Evolutionary conservation across 2,113 vertebrate species (phyloP).

Genomic region (human (Homo sapiens)): DNA sequence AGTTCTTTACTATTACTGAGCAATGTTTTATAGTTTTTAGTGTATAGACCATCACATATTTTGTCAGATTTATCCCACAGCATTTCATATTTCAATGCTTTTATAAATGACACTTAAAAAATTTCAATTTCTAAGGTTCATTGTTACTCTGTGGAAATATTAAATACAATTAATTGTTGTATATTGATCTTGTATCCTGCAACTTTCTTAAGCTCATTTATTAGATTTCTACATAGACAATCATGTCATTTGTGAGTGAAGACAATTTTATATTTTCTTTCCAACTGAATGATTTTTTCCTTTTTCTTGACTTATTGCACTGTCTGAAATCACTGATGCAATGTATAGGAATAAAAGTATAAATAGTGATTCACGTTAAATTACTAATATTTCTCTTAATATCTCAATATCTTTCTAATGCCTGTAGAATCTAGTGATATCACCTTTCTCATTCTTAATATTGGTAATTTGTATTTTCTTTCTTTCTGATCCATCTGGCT

Average conservation of each 20-base stretch:
- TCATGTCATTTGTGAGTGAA: neutral
- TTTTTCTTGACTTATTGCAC: neutral
- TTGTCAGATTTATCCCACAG: neutral
- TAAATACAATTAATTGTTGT: neutral
- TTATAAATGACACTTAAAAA: neutral
- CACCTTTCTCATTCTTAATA: neutral
- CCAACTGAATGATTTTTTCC: neutral
- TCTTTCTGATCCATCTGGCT: neutral
- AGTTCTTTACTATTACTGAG: constrained; percentile 8
- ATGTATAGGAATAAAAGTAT: neutral
- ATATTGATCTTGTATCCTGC: neutral
- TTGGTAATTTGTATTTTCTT: neutral
- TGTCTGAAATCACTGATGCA: neutral
- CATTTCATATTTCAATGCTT: neutral
- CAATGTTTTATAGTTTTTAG: neutral
- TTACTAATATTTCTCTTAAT: no score
- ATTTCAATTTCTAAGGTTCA: constrained; percentile 5
- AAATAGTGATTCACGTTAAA: no score
- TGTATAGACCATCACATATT: neutral
- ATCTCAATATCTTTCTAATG: neutral
- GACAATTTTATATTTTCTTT: neutral
- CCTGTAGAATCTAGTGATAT: neutral
- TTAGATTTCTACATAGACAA: neutral
- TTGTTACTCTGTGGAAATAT: neutral
- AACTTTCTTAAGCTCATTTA: neutral